Evolutionary conservation across 2,888 invertebrate species (phyloP).

Genomic region (Tipula confusa): DNA sequence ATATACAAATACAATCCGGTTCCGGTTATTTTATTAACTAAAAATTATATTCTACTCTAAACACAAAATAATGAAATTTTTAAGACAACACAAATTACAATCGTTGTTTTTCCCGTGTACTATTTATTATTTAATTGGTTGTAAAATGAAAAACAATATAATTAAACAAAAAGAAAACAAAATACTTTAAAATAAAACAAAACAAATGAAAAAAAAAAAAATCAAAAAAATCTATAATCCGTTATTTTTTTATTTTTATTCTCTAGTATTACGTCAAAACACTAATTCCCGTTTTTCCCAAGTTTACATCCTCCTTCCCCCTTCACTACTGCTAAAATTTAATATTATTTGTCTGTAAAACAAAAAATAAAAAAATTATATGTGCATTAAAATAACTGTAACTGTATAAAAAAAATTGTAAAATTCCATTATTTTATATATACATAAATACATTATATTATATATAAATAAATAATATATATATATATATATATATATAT

Average conservation of each 20-base stretch:
- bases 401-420: slow-evolving; percentile 6
- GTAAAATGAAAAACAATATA: background rate
- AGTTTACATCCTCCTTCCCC: background rate
- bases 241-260: background rate
- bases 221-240: background rate
- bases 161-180: background rate
- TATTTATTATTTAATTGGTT: slow-evolving; percentile 3
- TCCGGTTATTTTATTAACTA: slow-evolving; percentile 20
- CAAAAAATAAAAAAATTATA: background rate
- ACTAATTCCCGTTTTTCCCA: background rate
- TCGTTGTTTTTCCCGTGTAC: background rate
- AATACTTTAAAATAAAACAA: background rate
- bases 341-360: background rate
- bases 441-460: slow-evolving; percentile 13
- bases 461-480: background rate
- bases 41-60: background rate
- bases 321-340: background rate
- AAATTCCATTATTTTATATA: slow-evolving; percentile 21
- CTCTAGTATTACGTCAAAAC: background rate
- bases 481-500: background rate
- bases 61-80: background rate
- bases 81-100: background rate
- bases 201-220: background rate
- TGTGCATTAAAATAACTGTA: slow-evolving; percentile 21
- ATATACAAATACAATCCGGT: background rate